phyloP scores from a whole-genome alignment of 2,888 invertebrate species.

The Rotaria magnacalcarata region DNA sequence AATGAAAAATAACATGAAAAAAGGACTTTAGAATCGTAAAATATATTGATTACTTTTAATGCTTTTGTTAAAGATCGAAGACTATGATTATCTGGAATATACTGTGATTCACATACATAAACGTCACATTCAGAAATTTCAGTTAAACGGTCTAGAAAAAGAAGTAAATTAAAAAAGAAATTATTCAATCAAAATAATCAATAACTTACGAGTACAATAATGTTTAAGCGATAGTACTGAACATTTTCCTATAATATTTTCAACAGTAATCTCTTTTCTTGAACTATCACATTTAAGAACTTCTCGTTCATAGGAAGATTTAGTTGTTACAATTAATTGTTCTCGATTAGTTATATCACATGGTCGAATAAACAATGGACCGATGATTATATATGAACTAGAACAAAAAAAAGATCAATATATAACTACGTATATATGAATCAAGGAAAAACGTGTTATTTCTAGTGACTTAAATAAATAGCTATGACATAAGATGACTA shows the following conservation, averaged over 20 bases:
- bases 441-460: too few relatives aligned
- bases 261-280: slow-evolving; percentile 76
- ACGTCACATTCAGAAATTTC: slow-evolving; percentile 87
- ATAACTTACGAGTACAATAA: slow-evolving; percentile 74
- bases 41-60: slow-evolving; percentile 49
- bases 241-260: slow-evolving; percentile 84
- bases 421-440: too few relatives aligned
- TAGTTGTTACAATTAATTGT: slow-evolving; percentile 58
- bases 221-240: slow-evolving; percentile 82
- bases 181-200: neutral
- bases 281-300: slow-evolving; percentile 82
- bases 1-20: slow-evolving; percentile 41
- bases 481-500: too few relatives aligned
- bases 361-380: slow-evolving; percentile 85
- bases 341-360: slow-evolving; percentile 72
- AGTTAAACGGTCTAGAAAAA: slow-evolving; percentile 74
- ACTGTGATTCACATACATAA: slow-evolving; percentile 83
- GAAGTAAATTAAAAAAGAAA: slow-evolving; percentile 37
- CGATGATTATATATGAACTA: slow-evolving; percentile 77
- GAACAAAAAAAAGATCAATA: slow-evolving; percentile 43
- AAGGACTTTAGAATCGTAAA: slow-evolving; percentile 46
- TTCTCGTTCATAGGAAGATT: slow-evolving; percentile 83
- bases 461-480: too few relatives aligned
- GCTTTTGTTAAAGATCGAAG: slow-evolving; percentile 56
- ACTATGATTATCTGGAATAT: slow-evolving; percentile 73